Conservation (phyloP, 2,797 vertebrate species). For the Galaxias olidus region DNA sequence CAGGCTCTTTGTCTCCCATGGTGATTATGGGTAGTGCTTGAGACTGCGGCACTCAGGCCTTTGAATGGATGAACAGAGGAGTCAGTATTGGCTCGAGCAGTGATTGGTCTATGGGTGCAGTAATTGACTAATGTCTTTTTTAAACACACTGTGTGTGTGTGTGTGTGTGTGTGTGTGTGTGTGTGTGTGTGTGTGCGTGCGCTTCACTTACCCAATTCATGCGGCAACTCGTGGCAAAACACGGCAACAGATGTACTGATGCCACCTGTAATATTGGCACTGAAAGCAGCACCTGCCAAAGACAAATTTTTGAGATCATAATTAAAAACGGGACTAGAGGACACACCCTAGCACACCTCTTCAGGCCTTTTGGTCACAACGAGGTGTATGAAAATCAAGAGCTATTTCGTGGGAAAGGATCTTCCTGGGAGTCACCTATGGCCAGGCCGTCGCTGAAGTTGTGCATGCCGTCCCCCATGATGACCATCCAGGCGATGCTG, state of each 20-base stretch:
- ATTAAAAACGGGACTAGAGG: too few species aligned
- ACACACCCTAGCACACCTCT: too few species aligned
- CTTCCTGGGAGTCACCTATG: conserved; percentile 87
- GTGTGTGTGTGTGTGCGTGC: neutral
- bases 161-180: neutral
- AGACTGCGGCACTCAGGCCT: conserved; percentile 20
- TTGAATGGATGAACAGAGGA: neutral
- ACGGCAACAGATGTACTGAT: conserved; percentile 98
- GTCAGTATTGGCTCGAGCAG: neutral
- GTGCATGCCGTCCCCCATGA: conserved; percentile 99
- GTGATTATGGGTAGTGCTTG: conserved; percentile 5
- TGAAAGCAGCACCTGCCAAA: conserved; percentile 90
- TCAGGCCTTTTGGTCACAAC: too few species aligned
- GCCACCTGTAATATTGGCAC: conserved; percentile 91
- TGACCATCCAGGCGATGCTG: conserved; percentile 99
- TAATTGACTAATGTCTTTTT: conserved; percentile 6
- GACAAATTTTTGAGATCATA: neutral
- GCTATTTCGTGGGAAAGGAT: too few species aligned
- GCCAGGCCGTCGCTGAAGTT: conserved; percentile 98
- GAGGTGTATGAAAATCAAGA: too few species aligned
- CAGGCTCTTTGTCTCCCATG: conserved; percentile 29
- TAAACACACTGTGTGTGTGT: neutral
- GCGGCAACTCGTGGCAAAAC: conserved; percentile 97
- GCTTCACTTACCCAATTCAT: conserved; percentile 89
- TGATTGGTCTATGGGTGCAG: neutral